A percentile compares a stretch with the other conserved stretches of the same genome.
phyloP scores from a whole-genome alignment of 1,140 invertebrate species.

The Drosophila nannoptera region DNA sequence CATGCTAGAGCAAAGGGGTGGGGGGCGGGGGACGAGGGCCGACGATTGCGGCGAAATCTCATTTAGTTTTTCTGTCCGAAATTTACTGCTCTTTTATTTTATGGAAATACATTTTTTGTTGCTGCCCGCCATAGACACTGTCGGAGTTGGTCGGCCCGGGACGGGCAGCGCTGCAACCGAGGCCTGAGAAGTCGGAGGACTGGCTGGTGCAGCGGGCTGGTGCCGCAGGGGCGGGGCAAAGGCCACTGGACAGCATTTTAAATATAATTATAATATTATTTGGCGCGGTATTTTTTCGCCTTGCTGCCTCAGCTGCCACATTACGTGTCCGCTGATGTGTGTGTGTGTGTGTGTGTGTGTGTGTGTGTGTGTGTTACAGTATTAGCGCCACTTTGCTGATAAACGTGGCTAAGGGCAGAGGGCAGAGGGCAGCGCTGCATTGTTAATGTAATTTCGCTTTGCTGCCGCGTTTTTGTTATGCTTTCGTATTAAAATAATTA shows the following conservation, averaged over 20 bases:
- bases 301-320: conserved; percentile 27
- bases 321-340: conserved; percentile 27
- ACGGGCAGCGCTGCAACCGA: background rate
- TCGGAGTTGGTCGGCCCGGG: conserved; percentile 17
- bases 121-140: conserved; percentile 29
- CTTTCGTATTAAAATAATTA: conserved; percentile 77
- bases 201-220: background rate
- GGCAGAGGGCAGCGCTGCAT: conserved; percentile 44
- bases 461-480: conserved; percentile 57
- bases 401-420: background rate
- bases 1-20: background rate
- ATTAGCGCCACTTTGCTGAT: conserved; percentile 45
- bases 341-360: conserved; percentile 36
- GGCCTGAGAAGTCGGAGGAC: background rate
- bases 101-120: conserved; percentile 2
- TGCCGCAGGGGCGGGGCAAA: background rate
- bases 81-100: conserved; percentile 19
- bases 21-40: background rate
- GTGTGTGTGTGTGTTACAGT: conserved; percentile 27
- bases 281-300: conserved; percentile 67
- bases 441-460: conserved; percentile 75
- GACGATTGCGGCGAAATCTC: conserved; percentile 10
- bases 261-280: conserved; percentile 78
- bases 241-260: conserved; percentile 53
- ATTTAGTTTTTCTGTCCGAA: conserved; percentile 34